Percentiles rank a stretch among this genome's conserved stretches.
These are phyloP conservation scores for Pycnomerus fuliginosus DNA, from an alignment of 2,888 invertebrate species.

Conservation along the genomic window DNA sequence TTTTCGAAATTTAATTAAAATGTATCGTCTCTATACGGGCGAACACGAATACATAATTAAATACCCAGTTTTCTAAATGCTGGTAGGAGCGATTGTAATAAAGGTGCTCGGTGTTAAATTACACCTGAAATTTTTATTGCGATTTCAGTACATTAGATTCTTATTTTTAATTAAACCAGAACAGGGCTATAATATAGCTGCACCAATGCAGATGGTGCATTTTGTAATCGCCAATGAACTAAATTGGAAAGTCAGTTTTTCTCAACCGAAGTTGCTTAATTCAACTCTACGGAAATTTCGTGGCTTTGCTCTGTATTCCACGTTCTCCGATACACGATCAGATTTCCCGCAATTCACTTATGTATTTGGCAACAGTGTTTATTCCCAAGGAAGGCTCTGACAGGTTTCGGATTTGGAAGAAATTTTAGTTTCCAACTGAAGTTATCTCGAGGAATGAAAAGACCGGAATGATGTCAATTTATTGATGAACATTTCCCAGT, in stretches of 20 bases:
- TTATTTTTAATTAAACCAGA: slow-evolving; percentile 9
- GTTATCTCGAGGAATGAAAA: too few relatives aligned
- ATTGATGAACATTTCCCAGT: too few relatives aligned
- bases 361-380: slow-evolving; percentile 30
- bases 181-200: slow-evolving; percentile 5
- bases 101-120: slow-evolving; percentile 10
- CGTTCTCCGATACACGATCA: slow-evolving; percentile 22
- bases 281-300: too few relatives aligned
- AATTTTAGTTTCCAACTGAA: too few relatives aligned
- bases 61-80: slow-evolving; percentile 30
- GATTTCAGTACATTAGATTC: slow-evolving; percentile 4
- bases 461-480: too few relatives aligned
- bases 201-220: too few relatives aligned
- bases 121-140: slow-evolving; percentile 14
- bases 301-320: too few relatives aligned
- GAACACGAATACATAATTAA: slow-evolving; percentile 34
- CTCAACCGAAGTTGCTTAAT: too few relatives aligned
- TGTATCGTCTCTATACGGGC: slow-evolving; percentile 16
- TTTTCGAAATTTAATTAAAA: slow-evolving; percentile 22
- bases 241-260: too few relatives aligned
- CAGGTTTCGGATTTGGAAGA: too few relatives aligned
- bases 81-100: slow-evolving; percentile 21
- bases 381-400: too few relatives aligned
- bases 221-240: too few relatives aligned
- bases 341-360: slow-evolving; percentile 35